Conservation (phyloP, 2,888 invertebrate genomes). For the Aphodius granarius region DNA sequence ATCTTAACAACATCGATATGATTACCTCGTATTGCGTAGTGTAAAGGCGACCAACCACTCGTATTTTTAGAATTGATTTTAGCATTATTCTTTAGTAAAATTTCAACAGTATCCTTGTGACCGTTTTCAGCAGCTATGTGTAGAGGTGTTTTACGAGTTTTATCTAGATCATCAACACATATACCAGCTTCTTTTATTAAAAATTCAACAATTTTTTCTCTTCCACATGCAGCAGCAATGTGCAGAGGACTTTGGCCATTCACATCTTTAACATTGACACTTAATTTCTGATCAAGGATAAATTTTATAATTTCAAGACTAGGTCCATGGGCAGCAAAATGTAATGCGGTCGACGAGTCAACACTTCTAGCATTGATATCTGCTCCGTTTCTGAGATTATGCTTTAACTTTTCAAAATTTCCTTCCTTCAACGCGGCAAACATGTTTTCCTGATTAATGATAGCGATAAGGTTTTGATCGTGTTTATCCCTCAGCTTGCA, state of each 20-base stretch:
- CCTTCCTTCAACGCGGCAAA: no score
- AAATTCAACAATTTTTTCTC: constrained; percentile 21
- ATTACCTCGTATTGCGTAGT: no score
- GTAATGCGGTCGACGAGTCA: constrained; percentile 31
- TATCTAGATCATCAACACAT: constrained; percentile 22
- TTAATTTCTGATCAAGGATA: constrained; percentile 16
- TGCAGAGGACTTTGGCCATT: background rate
- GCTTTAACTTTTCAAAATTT: no score
- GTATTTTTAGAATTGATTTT: constrained; percentile 27
- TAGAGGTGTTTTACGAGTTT: background rate
- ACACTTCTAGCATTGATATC: no score
- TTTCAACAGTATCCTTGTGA: background rate
- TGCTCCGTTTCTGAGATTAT: no score
- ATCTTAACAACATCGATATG: no score
- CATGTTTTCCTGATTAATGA: no score
- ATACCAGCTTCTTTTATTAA: constrained; percentile 28
- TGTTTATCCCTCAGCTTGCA: no score
- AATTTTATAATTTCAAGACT: constrained; percentile 16
- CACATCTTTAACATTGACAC: constrained; percentile 8
- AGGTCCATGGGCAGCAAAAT: constrained; percentile 19
- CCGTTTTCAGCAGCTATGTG: constrained; percentile 1
- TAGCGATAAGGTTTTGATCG: no score
- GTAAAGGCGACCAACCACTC: no score
- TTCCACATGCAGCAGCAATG: constrained; percentile 19
- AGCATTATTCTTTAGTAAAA: constrained; percentile 23